A percentile compares a stretch with the other conserved stretches of the same genome.
phyloP scores from a whole-genome alignment of 2,797 vertebrate species.

The Anas capensis region DNA sequence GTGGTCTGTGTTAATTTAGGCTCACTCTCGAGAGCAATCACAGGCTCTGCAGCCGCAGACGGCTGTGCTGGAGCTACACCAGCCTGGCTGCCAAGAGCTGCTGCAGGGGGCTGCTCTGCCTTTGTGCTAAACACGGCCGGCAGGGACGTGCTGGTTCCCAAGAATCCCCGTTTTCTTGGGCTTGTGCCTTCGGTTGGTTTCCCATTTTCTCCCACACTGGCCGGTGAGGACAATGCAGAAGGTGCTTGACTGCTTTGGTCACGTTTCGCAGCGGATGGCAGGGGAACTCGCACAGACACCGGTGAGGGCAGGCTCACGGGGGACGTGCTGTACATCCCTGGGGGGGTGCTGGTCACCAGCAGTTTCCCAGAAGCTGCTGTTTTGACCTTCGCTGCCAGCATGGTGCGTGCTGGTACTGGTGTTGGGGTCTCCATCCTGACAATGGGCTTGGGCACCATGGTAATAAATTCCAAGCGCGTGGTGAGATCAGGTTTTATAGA shows the following conservation, averaged over 20 bases:
- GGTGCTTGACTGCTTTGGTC: background rate
- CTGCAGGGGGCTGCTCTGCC: accelerated
- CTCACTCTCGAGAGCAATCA: background rate
- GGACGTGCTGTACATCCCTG: background rate
- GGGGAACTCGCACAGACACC: accelerated
- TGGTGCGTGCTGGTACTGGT: accelerated
- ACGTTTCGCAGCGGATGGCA: background rate
- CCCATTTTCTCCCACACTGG: background rate
- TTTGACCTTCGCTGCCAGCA: accelerated
- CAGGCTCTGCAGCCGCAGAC: background rate
- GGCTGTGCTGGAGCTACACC: accelerated
- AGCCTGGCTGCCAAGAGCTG: background rate
- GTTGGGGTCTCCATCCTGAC: accelerated
- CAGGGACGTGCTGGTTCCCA: accelerated
- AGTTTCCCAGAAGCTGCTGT: accelerated
- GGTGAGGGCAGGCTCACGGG: background rate
- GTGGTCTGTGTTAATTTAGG: background rate
- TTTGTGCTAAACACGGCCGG: accelerated
- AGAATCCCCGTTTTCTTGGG: background rate
- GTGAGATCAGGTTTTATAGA: background rate
- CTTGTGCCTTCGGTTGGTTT: background rate
- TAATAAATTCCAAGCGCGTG: accelerated
- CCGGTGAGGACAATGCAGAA: background rate
- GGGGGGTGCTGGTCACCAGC: background rate
- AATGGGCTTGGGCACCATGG: background rate